Evolutionary conservation across 1,140 invertebrate genomes (phyloP).

Genomic region (Penaeus vannamei): DNA sequence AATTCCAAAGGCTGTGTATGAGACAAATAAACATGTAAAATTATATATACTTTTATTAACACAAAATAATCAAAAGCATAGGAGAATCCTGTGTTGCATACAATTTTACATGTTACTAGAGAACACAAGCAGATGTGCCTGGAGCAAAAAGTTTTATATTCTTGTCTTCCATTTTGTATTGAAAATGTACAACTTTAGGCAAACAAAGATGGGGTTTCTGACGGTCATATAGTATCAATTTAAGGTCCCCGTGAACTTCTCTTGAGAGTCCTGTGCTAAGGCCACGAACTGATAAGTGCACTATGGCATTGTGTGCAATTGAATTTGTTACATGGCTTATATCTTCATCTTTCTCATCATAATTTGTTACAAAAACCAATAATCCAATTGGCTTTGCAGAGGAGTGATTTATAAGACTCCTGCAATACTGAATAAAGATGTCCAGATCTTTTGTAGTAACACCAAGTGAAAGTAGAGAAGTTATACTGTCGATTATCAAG

Average conservation of each 20-base stretch:
- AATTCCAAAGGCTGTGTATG: no score
- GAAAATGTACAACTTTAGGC: constrained; percentile 32
- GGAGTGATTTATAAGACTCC: constrained; percentile 3
- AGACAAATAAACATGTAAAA: no score
- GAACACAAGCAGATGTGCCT: constrained; percentile 45
- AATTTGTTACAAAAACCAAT: constrained; percentile 39
- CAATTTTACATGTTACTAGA: constrained; percentile 1
- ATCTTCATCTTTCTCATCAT: constrained; percentile 40
- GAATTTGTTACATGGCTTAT: constrained; percentile 22
- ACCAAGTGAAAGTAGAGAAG: constrained; percentile 22
- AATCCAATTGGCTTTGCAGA: background rate
- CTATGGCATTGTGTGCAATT: constrained; percentile 1
- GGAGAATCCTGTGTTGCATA: background rate
- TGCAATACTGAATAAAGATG: constrained; percentile 45
- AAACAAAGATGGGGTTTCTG: constrained; percentile 22
- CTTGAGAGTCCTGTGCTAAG: constrained; percentile 37
- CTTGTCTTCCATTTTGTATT: constrained; percentile 54
- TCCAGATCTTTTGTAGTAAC: constrained; percentile 19
- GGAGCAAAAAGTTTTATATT: constrained; percentile 55
- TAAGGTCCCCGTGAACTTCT: constrained; percentile 46
- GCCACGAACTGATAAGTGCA: constrained; percentile 31
- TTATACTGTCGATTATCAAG: constrained; percentile 43
- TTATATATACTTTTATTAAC: background rate
- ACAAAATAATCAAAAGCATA: background rate
- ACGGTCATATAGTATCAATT: constrained; percentile 24